Base-by-base conservation (phyloP, 1,140 invertebrate species). In the Drosophila neocordata region DNA sequence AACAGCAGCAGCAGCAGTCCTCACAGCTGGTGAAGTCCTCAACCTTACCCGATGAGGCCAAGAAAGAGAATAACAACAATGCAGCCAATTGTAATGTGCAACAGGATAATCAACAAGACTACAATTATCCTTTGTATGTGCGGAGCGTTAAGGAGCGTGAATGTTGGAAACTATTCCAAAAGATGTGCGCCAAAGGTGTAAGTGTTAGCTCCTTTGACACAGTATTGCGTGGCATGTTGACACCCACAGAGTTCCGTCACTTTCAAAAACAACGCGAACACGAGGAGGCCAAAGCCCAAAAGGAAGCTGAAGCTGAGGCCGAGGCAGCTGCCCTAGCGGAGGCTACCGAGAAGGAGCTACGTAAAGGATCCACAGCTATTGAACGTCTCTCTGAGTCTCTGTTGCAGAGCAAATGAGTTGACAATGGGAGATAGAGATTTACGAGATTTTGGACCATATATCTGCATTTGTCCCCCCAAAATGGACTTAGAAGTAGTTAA, bases 131-230 rank as follows among this genome's bases (percentile, higher is more conserved):
- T 0, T 64, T 78, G 56, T 92, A 79, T 72, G 90, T 91, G 57
- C 59, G 80, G 67, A 93, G 93, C 3, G 88, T 91, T 0, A 94
- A 94, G 79, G 94, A 94, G 72, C 93, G 94, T 74, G 94, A 95
- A 87, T 95, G 95, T 77, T 95, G 95, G 95, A 93, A 94, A 58
- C 91, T 95, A 53, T 95, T 94, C 67, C 92, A 93, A 61, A 93
- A 93, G 92, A 95, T 95, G 94, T 93, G 92, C n/a, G 94, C 94
- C 68, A 95, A 95, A 88, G 95, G 95, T 1, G 93, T 95, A n/a
- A 93, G 92, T 38, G 93, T 95, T 20, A 48, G 41, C 3, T 94
- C 94, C 3, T 95, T 94, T 65, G 94, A 95, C 58, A 95, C 95
- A 0, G 94, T 95, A 31, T 89, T 95, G 35, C 93, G 95, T 91